These are phyloP conservation scores for Lasioglossum morio DNA, from an alignment of 2,888 invertebrate species.

Conservation along the genomic window DNA sequence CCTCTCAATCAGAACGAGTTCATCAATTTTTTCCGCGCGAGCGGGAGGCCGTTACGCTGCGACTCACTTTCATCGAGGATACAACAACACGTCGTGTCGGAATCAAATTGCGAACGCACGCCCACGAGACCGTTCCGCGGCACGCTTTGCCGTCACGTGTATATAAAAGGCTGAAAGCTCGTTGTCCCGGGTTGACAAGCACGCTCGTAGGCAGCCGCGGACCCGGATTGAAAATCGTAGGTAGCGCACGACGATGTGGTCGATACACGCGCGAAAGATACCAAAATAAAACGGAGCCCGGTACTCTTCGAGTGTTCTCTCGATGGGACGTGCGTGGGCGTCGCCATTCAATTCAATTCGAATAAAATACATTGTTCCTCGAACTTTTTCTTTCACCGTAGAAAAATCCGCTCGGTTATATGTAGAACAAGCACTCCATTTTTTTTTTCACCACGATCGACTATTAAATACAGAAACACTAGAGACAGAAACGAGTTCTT, in stretches of 20 bases:
- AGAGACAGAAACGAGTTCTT: not conserved
- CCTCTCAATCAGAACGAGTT: not conserved
- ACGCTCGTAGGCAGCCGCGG: constrained; percentile 62
- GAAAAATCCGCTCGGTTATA: not conserved
- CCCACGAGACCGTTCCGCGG: constrained; percentile 58
- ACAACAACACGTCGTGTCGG: constrained; percentile 49
- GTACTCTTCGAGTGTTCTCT: constrained; percentile 36
- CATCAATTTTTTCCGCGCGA: constrained; percentile 23
- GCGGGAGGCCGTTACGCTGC: not conserved
- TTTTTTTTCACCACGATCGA: not conserved
- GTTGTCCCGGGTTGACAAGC: constrained; percentile 66
- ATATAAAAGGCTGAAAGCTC: constrained; percentile 66
- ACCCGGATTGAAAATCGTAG: constrained; percentile 51
- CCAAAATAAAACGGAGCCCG: constrained; percentile 43
- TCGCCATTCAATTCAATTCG: not conserved
- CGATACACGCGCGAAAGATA: constrained; percentile 45
- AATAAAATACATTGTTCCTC: not conserved
- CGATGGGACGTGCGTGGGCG: constrained; percentile 25
- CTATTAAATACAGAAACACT: not conserved
- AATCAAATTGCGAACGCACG: constrained; percentile 58
- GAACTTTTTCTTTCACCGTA: not conserved
- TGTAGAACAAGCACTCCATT: not conserved
- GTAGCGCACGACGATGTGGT: constrained; percentile 34
- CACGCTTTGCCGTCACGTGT: constrained; percentile 60
- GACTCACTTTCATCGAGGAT: constrained; percentile 40